Evolutionary conservation across 2,113 vertebrate genomes (phyloP).

Genomic region (Tringa solitaria): DNA sequence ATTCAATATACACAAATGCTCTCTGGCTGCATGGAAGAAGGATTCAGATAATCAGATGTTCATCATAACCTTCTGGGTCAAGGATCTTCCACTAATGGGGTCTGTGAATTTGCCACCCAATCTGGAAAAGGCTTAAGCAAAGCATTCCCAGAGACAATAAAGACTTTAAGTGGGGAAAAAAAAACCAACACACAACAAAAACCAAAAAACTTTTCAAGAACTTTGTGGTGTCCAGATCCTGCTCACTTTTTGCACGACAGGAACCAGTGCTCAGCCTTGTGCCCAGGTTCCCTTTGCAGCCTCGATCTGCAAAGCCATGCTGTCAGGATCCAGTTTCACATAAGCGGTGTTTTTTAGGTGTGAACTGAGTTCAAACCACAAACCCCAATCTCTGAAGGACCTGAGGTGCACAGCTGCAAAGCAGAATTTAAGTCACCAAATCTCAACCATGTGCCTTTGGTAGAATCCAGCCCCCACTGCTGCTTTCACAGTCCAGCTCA

Average conservation of each 20-base stretch:
- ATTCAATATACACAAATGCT: neutral
- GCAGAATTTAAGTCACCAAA: neutral
- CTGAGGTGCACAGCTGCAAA: rapidly evolving
- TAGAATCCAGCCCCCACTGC: neutral
- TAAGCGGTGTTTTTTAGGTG: neutral
- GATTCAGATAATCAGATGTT: neutral
- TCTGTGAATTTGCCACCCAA: neutral
- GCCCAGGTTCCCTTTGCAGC: neutral
- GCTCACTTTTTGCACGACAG: neutral
- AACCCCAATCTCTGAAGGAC: neutral
- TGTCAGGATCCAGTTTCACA: neutral
- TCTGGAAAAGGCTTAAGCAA: neutral
- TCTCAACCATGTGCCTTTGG: neutral
- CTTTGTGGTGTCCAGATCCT: neutral
- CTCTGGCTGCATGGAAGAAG: neutral
- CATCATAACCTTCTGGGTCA: neutral
- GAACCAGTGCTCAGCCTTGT: neutral
- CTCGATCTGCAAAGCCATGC: rapidly evolving
- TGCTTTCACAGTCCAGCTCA: neutral
- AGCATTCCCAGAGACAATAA: neutral
- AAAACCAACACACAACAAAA: too few relatives aligned
- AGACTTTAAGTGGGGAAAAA: neutral
- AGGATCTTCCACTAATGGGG: neutral
- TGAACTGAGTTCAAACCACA: neutral
- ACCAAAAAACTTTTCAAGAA: neutral